Conservation (phyloP, 1,140 invertebrate species). For the Calephelis virginiensis region DNA sequence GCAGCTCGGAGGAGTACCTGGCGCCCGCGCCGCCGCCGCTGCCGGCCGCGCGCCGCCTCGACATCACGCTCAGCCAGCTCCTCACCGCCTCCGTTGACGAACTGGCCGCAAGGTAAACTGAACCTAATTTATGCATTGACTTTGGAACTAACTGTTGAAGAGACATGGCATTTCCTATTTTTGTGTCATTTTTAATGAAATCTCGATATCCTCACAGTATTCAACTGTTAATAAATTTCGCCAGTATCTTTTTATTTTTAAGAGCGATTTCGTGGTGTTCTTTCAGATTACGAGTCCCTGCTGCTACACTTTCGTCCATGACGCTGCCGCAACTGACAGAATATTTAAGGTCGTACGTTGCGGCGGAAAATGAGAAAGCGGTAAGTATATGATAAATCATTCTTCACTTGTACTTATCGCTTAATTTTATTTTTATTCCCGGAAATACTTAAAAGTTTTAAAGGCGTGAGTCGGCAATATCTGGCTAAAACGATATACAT, state of each 20-base stretch:
- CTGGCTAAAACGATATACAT: too few species aligned
- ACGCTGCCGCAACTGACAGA: conserved; percentile 90
- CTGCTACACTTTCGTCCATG: conserved; percentile 88
- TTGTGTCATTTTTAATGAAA: too few species aligned
- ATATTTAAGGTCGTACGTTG: conserved; percentile 84
- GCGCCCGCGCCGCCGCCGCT: conserved; percentile 77
- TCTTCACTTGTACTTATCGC: neutral
- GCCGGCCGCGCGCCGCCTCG: conserved; percentile 65
- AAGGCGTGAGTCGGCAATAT: too few species aligned
- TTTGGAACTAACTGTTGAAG: too few species aligned
- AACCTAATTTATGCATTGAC: too few species aligned
- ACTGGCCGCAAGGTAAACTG: conserved; percentile 77
- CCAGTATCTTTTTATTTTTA: too few species aligned
- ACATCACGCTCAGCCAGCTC: conserved; percentile 90
- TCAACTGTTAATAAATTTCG: too few species aligned
- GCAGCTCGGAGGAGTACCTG: conserved; percentile 83
- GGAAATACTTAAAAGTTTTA: too few species aligned
- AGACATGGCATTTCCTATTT: too few species aligned
- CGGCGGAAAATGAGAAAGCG: conserved; percentile 67
- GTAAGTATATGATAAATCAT: conserved; percentile 35
- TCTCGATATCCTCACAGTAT: too few species aligned
- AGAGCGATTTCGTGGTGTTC: neutral
- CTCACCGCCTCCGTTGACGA: conserved; percentile 89
- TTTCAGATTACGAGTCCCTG: conserved; percentile 85
- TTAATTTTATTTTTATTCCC: neutral